Evolutionary conservation across 2,113 vertebrate species (phyloP), one percentile per base, ranked within the genome.

Genomic region (Centrocercus urophasianus): DNA sequence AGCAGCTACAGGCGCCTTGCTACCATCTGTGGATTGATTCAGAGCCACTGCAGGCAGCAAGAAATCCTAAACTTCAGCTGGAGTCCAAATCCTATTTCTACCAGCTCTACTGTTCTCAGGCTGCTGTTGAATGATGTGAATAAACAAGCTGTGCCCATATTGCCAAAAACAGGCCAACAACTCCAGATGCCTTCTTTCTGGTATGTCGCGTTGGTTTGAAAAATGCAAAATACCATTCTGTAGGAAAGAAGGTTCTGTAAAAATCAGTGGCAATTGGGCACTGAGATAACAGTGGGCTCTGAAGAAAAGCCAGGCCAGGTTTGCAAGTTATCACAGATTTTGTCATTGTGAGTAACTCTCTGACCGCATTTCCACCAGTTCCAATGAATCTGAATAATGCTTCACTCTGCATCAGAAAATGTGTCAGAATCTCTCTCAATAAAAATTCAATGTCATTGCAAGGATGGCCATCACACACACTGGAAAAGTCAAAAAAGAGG

Each of bases 21-120:
- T 82, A 89, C 89, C 89, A 89, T 90, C 92, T 93, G 86, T 7
- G 65, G 52, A 65, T 89, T 83, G 50, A 86, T 47, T 83, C 20
- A 4, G 72, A 91, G 75, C 60, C 75, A 85, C 4, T 27, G 60
- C 42, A 93, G 79, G 64, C 87, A 91, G 32, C 56, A 77, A 79
- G 78, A 90, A 93, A 83, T 25, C 47, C 56, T 43, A 47, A 50
- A 34, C 32, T 75, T 90, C 72, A 34, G 15, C 40, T 82, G 45
- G 57, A 82, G 63, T 12, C 10, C 65, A 93, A 80, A 83, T 60
- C 34, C 42, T 24, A 28, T 65, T 72, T 42, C n/a, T 74, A n/a
- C 21, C 7, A 2, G 0, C 52, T 71, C 61, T 25, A 19, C 28
- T 21, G 59, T 66, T 91, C 54, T 74, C 45, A 67, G 80, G 64